These are phyloP conservation scores for Philonicus albiceps DNA, from an alignment of 2,888 invertebrate genomes.

Conservation along the genomic window DNA sequence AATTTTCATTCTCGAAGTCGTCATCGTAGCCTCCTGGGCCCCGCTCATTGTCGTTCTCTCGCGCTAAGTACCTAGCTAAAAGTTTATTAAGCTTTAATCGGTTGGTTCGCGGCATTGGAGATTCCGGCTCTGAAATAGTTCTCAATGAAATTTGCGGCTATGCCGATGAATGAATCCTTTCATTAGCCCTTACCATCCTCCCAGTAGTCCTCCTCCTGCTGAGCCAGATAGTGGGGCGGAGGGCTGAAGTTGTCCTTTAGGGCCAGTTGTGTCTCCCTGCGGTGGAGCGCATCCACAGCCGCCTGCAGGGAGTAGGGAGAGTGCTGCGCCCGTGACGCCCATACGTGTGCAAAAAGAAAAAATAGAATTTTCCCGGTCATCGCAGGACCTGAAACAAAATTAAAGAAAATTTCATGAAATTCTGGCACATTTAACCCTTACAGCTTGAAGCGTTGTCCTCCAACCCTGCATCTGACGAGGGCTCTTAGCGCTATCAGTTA, in stretches of 20 bases:
- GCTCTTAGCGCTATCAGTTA: no score
- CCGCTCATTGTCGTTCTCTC: slow-evolving; percentile 57
- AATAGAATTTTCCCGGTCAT: slow-evolving; percentile 50
- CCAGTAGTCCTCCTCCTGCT: slow-evolving; percentile 59
- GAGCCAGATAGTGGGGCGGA: slow-evolving; percentile 44
- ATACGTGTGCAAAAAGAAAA: slow-evolving; percentile 48
- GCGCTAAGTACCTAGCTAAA: slow-evolving; percentile 60
- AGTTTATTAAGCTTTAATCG: slow-evolving; percentile 55
- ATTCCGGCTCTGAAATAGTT: slow-evolving; percentile 52
- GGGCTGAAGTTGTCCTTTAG: slow-evolving; percentile 52
- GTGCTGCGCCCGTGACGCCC: slow-evolving; percentile 50
- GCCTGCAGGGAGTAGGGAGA: slow-evolving; percentile 60
- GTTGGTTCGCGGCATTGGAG: neutral
- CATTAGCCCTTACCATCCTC: slow-evolving; percentile 57
- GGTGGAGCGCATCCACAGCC: slow-evolving; percentile 62
- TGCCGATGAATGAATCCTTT: neutral
- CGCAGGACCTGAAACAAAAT: slow-evolving; percentile 38
- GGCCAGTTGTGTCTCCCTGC: slow-evolving; percentile 56
- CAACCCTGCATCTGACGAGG: no score
- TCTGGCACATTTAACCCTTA: neutral
- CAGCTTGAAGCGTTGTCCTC: no score
- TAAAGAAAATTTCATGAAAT: neutral
- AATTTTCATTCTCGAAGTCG: slow-evolving; percentile 58
- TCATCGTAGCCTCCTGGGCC: slow-evolving; percentile 52
- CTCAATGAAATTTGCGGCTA: slow-evolving; percentile 44